Percentiles rank a stretch among this genome's conserved stretches.
Evolutionary conservation across 92 coral and sea anemone genomes (phyloP).

Genomic region (Muricea muricata): DNA sequence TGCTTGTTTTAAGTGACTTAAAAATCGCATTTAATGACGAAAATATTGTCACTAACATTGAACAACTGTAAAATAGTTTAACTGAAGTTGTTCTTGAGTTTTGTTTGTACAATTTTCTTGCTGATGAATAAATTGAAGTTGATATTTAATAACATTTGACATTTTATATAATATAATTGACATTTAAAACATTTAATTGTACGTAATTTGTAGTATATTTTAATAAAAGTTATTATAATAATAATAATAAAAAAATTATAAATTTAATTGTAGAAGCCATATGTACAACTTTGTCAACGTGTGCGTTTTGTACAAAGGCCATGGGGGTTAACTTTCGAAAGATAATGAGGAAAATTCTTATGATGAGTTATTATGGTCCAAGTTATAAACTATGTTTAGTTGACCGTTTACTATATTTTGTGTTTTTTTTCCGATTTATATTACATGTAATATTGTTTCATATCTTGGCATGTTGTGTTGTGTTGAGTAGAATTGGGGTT

Average conservation of each 20-base stretch:
- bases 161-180: background rate
- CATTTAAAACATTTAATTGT: constrained; percentile 2
- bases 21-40: constrained; percentile 2
- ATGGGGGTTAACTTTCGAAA: background rate
- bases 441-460: background rate
- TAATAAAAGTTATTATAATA: too few relatives aligned
- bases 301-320: background rate
- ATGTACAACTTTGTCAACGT: background rate
- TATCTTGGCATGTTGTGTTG: background rate
- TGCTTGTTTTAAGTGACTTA: background rate
- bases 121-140: background rate
- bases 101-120: background rate
- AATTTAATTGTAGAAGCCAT: background rate
- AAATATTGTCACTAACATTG: constrained; percentile 1
- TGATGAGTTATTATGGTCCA: background rate
- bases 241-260: too few relatives aligned
- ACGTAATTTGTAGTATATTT: too few relatives aligned
- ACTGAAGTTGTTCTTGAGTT: background rate
- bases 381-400: background rate
- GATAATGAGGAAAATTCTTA: background rate
- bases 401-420: background rate
- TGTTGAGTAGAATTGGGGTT: background rate
- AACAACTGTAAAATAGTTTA: background rate
- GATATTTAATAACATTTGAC: background rate
- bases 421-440: background rate